Evolutionary conservation across 2,888 invertebrate genomes (phyloP).

Genomic region (Halocaridina rubra): DNA sequence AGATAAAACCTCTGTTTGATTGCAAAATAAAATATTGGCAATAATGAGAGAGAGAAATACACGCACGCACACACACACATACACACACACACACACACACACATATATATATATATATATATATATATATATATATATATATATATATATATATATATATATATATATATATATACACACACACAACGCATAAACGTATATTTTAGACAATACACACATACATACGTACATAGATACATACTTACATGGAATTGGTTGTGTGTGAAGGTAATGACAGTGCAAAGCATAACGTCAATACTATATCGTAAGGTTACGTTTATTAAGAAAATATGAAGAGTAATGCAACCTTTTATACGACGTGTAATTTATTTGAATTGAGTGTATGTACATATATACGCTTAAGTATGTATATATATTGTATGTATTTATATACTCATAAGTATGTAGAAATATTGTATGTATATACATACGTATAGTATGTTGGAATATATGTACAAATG

Average conservation of each 20-base stretch:
- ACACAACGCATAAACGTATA: not conserved
- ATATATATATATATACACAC: not conserved
- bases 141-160: not conserved
- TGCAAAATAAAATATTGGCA: not conserved
- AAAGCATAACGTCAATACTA: too few relatives aligned
- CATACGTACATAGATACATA: not conserved
- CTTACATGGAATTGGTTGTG: not conserved
- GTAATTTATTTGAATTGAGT: too few relatives aligned
- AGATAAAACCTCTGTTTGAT: not conserved
- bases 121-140: not conserved
- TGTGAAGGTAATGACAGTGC: not conserved
- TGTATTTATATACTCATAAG: too few relatives aligned
- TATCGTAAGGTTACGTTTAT: too few relatives aligned
- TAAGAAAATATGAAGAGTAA: too few relatives aligned
- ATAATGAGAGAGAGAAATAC: not conserved
- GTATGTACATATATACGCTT: too few relatives aligned
- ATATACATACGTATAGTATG: too few relatives aligned
- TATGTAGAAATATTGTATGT: too few relatives aligned
- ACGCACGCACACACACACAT: slow-evolving; percentile 20
- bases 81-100: not conserved
- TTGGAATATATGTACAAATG: not conserved
- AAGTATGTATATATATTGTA: too few relatives aligned
- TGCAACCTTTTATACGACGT: too few relatives aligned
- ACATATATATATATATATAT: not conserved
- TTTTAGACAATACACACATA: not conserved